These are phyloP conservation scores for Sarcophaga caerulescens DNA, from an alignment of 2,888 invertebrate genomes.

Conservation along the genomic window DNA sequence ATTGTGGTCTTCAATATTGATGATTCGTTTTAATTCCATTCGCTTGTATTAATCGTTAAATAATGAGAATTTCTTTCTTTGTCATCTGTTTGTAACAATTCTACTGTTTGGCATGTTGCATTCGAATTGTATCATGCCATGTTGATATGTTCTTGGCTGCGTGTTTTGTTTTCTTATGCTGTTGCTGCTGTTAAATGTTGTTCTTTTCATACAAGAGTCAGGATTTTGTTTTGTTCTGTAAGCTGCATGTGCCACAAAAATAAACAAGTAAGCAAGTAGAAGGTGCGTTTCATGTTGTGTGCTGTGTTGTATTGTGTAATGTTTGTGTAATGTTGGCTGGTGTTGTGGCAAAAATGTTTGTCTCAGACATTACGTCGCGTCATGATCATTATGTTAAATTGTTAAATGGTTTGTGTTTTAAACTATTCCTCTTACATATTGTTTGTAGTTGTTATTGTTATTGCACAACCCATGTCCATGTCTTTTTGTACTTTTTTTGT, in stretches of 20 bases:
- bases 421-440: not conserved
- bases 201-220: not conserved
- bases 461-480: no score
- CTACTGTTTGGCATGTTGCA: constrained; percentile 20
- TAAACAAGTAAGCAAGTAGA: not conserved
- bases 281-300: constrained; percentile 56
- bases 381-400: constrained; percentile 69
- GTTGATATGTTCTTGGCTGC: constrained; percentile 41
- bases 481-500: not conserved
- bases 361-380: constrained; percentile 71
- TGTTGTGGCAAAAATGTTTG: constrained; percentile 61
- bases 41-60: constrained; percentile 53
- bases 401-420: constrained; percentile 52
- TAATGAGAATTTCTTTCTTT: constrained; percentile 52
- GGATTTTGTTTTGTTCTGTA: not conserved
- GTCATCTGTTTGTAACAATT: not conserved
- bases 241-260: not conserved
- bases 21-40: not conserved
- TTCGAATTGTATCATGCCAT: not conserved
- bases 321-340: constrained; percentile 12
- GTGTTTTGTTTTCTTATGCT: constrained; percentile 32
- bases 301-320: not conserved
- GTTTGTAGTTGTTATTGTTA: constrained; percentile 8
- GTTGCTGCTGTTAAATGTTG: not conserved
- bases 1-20: constrained; percentile 18